Evolutionary conservation across 2,888 invertebrate genomes (phyloP), one percentile per base, ranked within the genome.

Genomic region (Oscheius sp.): DNA sequence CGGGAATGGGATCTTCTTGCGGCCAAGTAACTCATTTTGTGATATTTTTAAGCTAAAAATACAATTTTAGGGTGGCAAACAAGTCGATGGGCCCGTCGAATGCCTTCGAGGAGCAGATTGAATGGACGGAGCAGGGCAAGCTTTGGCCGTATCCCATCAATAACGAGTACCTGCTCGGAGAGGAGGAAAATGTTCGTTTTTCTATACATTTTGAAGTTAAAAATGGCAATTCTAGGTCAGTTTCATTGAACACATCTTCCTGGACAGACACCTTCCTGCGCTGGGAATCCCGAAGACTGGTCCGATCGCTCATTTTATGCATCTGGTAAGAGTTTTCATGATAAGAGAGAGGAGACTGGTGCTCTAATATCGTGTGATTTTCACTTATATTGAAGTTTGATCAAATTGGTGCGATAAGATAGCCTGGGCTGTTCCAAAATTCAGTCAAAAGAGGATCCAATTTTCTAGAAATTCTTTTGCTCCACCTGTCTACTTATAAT

Each of bases 121-220:
- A 93, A 70, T 96, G 96, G 96, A 98, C 98, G 0, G 93, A 95
- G 73, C 93, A 95, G 89, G 96, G 95, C 57, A 96, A 96, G 90
- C 90, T 97, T 13, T 99, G 98, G 98, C 93, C 93, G 81, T 99
- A 96, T 89, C 99, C 99, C 1, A 95, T 99, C 78, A 92, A 99
- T 90, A 99, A 99, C 91, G 98, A 99, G 90, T 84, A 79, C 91
- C 91, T 90, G 76, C 81, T 91, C 82, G 91, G 91, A 4, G 90
- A 90, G 75, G 92, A 92, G 81, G 88, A 89, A 29, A 88, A 93
- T 63, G 82, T 85, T 37, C 7, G 68, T 32, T 37, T 60, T 9
- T 7, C 11, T 35, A 1, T 33, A 7, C 71, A 50, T 42, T 32
- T 2, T 60, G 35, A 7, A 3, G 29, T 2, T 21, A 60, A 13